Conservation (phyloP, 2,113 vertebrate species). For the Mesoclemmys tuberculata region DNA sequence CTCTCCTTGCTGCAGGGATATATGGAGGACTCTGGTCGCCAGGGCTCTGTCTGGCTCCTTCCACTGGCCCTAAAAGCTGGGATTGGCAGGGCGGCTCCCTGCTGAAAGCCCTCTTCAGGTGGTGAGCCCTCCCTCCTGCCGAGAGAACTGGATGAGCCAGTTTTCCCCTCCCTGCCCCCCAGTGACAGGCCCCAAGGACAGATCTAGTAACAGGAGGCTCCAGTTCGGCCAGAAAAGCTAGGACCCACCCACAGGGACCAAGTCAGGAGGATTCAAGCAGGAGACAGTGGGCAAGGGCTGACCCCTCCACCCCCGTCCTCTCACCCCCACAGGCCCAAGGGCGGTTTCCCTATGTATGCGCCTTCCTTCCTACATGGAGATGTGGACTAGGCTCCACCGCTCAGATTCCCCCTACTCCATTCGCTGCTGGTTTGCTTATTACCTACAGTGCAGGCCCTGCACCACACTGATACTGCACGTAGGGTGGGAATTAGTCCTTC, state of each 20-base stretch:
- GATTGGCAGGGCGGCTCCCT: too few relatives aligned
- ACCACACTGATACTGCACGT: background rate
- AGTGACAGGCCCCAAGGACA: background rate
- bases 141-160: too few relatives aligned
- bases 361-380: background rate
- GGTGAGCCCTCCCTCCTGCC: too few relatives aligned
- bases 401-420: background rate
- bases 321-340: background rate
- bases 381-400: background rate
- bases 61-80: background rate
- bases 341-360: background rate
- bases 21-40: background rate
- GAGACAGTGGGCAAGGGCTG: background rate
- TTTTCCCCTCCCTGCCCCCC: too few relatives aligned
- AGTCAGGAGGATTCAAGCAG: background rate
- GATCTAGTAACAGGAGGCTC: background rate
- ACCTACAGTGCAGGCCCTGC: background rate
- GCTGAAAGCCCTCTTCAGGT: too few relatives aligned
- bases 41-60: background rate
- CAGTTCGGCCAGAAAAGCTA: too few relatives aligned
- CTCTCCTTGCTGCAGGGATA: background rate
- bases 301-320: background rate
- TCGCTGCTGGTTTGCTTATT: background rate
- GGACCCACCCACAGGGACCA: too few relatives aligned
- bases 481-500: background rate